phyloP scores from a whole-genome alignment of 2,113 vertebrate species.

The Rhynchomys soricoides region DNA sequence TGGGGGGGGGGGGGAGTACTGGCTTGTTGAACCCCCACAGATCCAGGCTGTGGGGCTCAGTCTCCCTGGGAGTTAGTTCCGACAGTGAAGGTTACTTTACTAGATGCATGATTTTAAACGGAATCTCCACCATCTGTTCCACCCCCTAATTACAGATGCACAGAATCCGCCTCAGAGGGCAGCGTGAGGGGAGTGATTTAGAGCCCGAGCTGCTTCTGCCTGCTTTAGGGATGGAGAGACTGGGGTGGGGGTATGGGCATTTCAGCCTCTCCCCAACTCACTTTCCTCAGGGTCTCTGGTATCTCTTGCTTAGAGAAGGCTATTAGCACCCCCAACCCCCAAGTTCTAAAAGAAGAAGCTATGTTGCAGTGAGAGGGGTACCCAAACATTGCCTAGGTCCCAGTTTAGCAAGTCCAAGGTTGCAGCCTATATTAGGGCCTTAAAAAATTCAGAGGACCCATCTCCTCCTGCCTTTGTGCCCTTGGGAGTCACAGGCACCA shows the following conservation, averaged over 20 bases:
- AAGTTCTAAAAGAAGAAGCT: conserved; percentile 53
- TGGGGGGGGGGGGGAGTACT: conserved; percentile 20
- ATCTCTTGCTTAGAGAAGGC: conserved; percentile 46
- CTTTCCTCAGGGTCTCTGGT: not conserved
- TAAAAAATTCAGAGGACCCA: conserved; percentile 75
- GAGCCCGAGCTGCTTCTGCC: conserved; percentile 83
- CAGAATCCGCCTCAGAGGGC: conserved; percentile 86
- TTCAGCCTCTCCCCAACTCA: conserved; percentile 49
- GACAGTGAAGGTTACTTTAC: conserved; percentile 90
- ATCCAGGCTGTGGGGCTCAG: conserved; percentile 69
- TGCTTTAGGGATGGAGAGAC: conserved; percentile 79
- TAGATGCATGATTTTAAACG: conserved; percentile 90
- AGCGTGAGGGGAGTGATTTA: conserved; percentile 89
- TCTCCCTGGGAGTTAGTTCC: conserved; percentile 83
- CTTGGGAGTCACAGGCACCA: conserved; percentile 66
- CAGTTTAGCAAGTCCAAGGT: conserved; percentile 56
- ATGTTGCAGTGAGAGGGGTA: conserved; percentile 34
- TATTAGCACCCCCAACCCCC: not conserved
- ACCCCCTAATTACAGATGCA: conserved; percentile 90
- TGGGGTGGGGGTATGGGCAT: conserved; percentile 13
- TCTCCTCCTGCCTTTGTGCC: conserved; percentile 63
- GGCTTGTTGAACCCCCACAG: not conserved
- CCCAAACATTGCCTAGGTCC: conserved; percentile 21
- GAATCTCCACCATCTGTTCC: conserved; percentile 90
- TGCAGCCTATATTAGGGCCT: conserved; percentile 72